phyloP scores from a whole-genome alignment of 2,113 vertebrate genomes.

The Heterotis niloticus region DNA sequence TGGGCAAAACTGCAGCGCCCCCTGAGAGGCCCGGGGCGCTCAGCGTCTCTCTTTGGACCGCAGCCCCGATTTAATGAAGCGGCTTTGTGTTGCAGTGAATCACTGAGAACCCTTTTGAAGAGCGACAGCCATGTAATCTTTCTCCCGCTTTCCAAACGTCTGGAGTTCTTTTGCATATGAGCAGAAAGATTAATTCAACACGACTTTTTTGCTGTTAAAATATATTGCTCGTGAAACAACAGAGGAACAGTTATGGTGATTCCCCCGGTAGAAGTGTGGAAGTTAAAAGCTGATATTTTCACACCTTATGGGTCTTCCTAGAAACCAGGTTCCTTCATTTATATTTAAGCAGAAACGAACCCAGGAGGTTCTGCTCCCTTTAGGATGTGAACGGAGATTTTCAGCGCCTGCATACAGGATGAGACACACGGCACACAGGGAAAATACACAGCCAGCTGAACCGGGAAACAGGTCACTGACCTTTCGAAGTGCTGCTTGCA shows the following conservation, averaged over 20 bases:
- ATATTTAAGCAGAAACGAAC: background rate
- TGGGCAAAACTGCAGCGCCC: no score
- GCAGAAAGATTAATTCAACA: background rate
- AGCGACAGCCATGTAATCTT: no score
- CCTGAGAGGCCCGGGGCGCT: no score
- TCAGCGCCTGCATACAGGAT: background rate
- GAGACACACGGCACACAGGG: background rate
- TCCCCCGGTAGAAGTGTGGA: background rate
- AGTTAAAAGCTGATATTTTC: background rate
- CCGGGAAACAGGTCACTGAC: no score
- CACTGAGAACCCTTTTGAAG: no score
- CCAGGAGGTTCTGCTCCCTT: background rate
- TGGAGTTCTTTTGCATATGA: background rate
- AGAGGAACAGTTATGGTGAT: background rate
- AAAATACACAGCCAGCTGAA: background rate
- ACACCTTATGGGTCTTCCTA: background rate
- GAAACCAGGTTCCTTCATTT: background rate
- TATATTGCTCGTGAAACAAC: slow-evolving; percentile 2
- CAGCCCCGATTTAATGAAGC: no score
- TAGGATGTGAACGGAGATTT: no score
- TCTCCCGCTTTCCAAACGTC: no score
- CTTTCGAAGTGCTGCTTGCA: no score
- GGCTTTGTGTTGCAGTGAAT: no score
- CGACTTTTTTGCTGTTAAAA: background rate
- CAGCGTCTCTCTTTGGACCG: no score